Conservation (phyloP, 2,888 invertebrate genomes). For the Acleris literana region DNA sequence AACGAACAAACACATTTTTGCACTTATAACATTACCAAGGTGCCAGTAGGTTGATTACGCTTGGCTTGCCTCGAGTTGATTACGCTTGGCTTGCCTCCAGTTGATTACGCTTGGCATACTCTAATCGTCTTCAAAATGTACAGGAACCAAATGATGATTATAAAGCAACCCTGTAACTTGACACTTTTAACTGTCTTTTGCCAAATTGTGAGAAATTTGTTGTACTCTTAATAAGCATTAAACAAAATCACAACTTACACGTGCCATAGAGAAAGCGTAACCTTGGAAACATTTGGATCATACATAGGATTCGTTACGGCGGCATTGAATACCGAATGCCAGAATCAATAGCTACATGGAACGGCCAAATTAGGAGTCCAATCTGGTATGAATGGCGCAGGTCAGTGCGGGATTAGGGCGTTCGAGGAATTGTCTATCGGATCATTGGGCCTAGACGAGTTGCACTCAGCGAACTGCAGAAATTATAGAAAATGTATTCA, state of each 20-base stretch:
- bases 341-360: constrained; percentile 22
- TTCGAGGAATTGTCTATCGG: constrained; percentile 1
- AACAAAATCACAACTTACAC: neutral
- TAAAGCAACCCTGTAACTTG: no score
- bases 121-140: no score
- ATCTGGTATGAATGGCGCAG: constrained; percentile 18
- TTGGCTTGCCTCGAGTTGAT: no score
- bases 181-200: no score
- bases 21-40: no score
- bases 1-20: no score
- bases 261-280: constrained; percentile 25
- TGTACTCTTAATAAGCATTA: neutral
- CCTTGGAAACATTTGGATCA: constrained; percentile 15
- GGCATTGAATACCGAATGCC: constrained; percentile 14
- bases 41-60: no score
- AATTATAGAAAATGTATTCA: neutral
- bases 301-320: constrained; percentile 33
- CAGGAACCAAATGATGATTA: no score
- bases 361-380: constrained; percentile 34
- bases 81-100: no score
- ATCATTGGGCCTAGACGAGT: neutral
- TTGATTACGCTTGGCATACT: no score
- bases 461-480: neutral
- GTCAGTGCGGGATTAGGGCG: neutral
- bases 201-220: neutral